Percentiles rank a stretch among this genome's conserved stretches.
These are phyloP conservation scores for Apodemia hepburni DNA, from an alignment of 2,888 invertebrate species.

Conservation along the genomic window DNA sequence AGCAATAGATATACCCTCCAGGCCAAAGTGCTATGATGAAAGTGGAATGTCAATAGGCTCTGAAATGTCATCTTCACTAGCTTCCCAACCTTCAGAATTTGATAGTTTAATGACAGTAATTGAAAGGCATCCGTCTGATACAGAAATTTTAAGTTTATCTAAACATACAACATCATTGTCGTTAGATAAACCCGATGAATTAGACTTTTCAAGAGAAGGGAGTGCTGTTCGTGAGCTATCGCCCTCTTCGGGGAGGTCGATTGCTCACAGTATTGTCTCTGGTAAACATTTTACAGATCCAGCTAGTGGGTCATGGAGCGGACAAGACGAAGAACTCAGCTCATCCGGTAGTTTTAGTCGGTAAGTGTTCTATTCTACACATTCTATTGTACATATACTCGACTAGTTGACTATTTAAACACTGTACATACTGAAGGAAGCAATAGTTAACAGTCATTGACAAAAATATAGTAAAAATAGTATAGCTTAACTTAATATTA, in stretches of 20 bases:
- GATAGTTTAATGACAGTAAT: slow-evolving; percentile 74
- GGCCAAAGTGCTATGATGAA: slow-evolving; percentile 56
- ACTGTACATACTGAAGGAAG: no score
- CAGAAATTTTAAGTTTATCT: slow-evolving; percentile 67
- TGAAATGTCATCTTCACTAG: slow-evolving; percentile 74
- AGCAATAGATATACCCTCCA: no score
- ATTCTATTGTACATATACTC: neutral
- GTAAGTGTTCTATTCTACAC: slow-evolving; percentile 38
- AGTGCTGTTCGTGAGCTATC: slow-evolving; percentile 70
- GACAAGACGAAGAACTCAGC: slow-evolving; percentile 74
- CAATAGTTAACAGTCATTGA: no score
- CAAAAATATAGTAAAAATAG: no score
- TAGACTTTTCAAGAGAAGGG: slow-evolving; percentile 64
- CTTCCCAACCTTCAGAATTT: slow-evolving; percentile 73
- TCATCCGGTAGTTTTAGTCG: slow-evolving; percentile 76
- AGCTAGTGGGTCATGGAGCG: slow-evolving; percentile 77
- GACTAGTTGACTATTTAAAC: no score
- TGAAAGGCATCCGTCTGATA: slow-evolving; percentile 62
- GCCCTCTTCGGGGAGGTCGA: slow-evolving; percentile 74
- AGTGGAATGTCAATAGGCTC: slow-evolving; percentile 67
- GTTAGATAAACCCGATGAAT: slow-evolving; percentile 63
- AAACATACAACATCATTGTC: slow-evolving; percentile 56
- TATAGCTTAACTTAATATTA: no score
- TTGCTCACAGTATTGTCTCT: slow-evolving; percentile 69
- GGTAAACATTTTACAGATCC: slow-evolving; percentile 80